Base-by-base conservation (phyloP, 2,113 vertebrate species). In the Myotis lucifugus region DNA sequence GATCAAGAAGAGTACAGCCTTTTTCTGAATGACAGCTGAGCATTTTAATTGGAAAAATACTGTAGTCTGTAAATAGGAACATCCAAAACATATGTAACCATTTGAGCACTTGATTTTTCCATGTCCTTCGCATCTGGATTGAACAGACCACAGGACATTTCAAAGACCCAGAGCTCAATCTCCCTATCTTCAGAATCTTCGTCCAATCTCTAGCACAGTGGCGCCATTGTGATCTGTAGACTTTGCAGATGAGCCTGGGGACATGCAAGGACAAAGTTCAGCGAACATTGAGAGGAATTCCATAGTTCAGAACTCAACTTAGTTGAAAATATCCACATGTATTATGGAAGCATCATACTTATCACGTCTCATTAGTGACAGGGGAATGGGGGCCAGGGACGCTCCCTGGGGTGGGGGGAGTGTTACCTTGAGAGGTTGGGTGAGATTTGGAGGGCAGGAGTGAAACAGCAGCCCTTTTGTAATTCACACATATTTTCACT, bases 31-130 rank as follows among this genome's bases (percentile, higher is more conserved):
- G 48, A 72, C 64, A 87, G 70, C 61, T 82, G 15, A 6, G 14
- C 37, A 56, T 8, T 93, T 74, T 64, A 76, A 94, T 54, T 76
- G 29, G 48, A 77, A 89, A 95, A 96, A 86, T 48, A 52, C 17
- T 81, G 3, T 50, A n/a, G 7, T 83, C 92, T 83, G 89, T 50
- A 95, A 97, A 97, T 0, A 96, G 91, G 81, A 93, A 32, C 89
- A 95, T 95, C 40, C 90, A 96, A 95, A 93, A 95, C 94, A 96
- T 72, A 40, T 91, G 94, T 96, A 97, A 93, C 83, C 82, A 96
- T 84, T 93, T 88, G 94, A 90, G 61, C 29, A 69, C 54, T 97
- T 77, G 77, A 92, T 83, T 95, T 97, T 97, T 96, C 88, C 90
- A 92, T 82, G 78, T 97, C 86, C 81, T 97, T 89, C 96, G 90